Evolutionary conservation across 2,888 invertebrate genomes (phyloP).

Genomic region (Chirona hameri): DNA sequence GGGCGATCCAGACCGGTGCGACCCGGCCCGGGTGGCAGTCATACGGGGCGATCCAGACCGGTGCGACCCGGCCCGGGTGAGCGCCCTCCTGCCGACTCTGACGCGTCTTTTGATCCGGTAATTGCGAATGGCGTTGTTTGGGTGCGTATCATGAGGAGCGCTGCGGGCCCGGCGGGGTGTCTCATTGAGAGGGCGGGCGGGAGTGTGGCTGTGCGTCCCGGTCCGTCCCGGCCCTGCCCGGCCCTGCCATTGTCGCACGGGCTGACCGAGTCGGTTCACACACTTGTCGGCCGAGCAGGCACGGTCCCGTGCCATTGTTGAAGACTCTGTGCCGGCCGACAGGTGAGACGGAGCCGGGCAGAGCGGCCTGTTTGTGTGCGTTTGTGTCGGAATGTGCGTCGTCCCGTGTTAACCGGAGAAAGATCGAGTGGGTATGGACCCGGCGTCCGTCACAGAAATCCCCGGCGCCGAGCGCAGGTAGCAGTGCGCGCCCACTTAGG

Average conservation of each 20-base stretch:
- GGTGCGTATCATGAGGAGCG: conserved; percentile 8
- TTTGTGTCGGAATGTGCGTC: not conserved
- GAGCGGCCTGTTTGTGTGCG: not conserved
- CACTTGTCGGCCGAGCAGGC: not conserved
- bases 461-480: not conserved
- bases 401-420: not conserved
- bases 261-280: not conserved
- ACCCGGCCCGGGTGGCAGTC: not conserved
- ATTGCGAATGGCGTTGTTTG: conserved; percentile 26
- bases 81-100: not conserved
- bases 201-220: not conserved
- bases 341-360: not conserved
- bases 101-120: not conserved
- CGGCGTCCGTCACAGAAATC: not conserved
- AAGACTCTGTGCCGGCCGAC: not conserved
- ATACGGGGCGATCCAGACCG: not conserved
- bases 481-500: not conserved
- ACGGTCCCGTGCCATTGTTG: not conserved
- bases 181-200: not conserved
- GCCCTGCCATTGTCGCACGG: not conserved
- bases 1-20: not conserved
- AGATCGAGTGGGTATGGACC: not conserved
- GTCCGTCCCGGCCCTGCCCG: not conserved
- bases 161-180: not conserved
- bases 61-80: not conserved